A percentile compares a stretch with the other conserved stretches of the same genome.
phyloP scores from a whole-genome alignment of 1,140 invertebrate genomes.

The Anadara kagoshimensis region DNA sequence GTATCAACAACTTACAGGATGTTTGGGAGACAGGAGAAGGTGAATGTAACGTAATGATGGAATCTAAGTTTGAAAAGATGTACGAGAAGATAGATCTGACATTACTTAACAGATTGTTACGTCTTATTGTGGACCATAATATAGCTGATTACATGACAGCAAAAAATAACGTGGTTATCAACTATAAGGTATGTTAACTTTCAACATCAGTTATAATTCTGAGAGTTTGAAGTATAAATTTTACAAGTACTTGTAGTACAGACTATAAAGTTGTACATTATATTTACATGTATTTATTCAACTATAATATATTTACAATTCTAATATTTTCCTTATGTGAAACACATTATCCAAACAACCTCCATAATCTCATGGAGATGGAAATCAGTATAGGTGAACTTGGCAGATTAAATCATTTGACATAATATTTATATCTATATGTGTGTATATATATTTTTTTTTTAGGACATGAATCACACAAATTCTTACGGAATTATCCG shows the following conservation, averaged over 20 bases:
- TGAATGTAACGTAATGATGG: conserved; percentile 98
- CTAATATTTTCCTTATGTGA: too few relatives aligned
- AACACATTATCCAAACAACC: too few relatives aligned
- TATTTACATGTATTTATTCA: not conserved
- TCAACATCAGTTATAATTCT: too few relatives aligned
- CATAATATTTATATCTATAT: not conserved
- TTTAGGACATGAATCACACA: conserved; percentile 98
- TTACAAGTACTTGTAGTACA: not conserved
- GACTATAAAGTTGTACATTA: not conserved
- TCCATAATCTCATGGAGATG: too few relatives aligned
- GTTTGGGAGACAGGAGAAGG: conserved; percentile 99
- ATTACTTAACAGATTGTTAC: conserved; percentile 93
- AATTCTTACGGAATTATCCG: conserved; percentile 98
- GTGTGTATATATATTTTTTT: conserved; percentile 8
- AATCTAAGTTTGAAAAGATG: conserved; percentile 97
- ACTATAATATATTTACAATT: not conserved
- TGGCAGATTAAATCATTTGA: too few relatives aligned
- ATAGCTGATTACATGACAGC: conserved; percentile 99
- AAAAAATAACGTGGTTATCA: conserved; percentile 99
- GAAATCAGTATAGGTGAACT: too few relatives aligned
- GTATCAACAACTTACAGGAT: conserved; percentile 97
- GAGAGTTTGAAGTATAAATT: not conserved
- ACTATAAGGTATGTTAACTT: conserved; percentile 86
- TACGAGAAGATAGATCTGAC: conserved; percentile 99
- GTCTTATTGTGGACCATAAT: conserved; percentile 99